Evolutionary conservation across 2,888 invertebrate species (phyloP).

Genomic region (Aleiodes alternator): DNA sequence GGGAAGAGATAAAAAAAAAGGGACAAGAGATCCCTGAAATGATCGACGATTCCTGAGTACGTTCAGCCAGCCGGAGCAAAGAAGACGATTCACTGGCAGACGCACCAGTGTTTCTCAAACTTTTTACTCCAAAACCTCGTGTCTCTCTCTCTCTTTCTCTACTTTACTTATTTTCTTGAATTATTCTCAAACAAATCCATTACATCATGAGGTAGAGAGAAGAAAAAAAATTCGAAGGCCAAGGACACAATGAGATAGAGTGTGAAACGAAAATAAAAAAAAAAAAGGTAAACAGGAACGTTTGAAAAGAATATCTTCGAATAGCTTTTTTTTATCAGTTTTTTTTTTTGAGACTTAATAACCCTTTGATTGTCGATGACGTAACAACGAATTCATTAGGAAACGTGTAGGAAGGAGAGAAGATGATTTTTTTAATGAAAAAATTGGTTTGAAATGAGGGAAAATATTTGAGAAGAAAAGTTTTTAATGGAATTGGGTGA

Average conservation of each 20-base stretch:
- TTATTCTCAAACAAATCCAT: not conserved
- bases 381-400: too few species aligned
- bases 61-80: slow-evolving; percentile 41
- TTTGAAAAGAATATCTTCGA: not conserved
- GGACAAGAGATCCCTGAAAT: slow-evolving; percentile 60
- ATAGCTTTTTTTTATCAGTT: too few species aligned
- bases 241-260: too few species aligned
- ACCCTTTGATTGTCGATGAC: too few species aligned
- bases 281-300: not conserved
- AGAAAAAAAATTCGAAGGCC: not conserved
- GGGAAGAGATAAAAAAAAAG: not conserved
- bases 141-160: not conserved
- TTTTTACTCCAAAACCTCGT: not conserved
- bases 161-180: not conserved
- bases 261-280: not conserved
- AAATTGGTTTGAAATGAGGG: too few species aligned
- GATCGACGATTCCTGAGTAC: slow-evolving; percentile 64
- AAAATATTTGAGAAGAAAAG: too few species aligned
- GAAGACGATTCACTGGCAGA: slow-evolving; percentile 17
- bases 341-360: too few species aligned
- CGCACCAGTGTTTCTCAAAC: slow-evolving; percentile 37
- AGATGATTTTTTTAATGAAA: too few species aligned
- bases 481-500: too few species aligned
- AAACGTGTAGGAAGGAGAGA: too few species aligned
- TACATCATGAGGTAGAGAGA: not conserved